Conservation (phyloP, 1,140 invertebrate species). For the Nephila pilipes region DNA sequence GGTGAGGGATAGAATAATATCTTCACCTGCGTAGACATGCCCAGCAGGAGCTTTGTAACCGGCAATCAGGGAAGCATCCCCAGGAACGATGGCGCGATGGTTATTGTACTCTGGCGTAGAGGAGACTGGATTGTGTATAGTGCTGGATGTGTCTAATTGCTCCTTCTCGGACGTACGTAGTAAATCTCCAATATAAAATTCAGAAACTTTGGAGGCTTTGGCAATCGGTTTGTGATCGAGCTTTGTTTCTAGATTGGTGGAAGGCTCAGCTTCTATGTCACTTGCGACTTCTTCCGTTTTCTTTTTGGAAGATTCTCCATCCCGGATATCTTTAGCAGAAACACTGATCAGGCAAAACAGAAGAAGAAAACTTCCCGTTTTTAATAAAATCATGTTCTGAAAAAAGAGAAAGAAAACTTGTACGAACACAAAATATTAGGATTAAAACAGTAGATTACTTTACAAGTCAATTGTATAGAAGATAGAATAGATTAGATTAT, state of each 20-base stretch:
- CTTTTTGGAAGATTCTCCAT: neutral
- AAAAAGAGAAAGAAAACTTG: neutral
- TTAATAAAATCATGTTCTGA: constrained; percentile 15
- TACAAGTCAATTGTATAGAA: neutral
- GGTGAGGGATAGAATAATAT: neutral
- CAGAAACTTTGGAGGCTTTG: constrained; percentile 52
- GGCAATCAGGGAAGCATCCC: neutral
- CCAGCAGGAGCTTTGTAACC: neutral
- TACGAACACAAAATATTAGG: neutral
- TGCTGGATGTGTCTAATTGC: constrained; percentile 12
- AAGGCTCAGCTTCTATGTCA: neutral
- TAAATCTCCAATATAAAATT: constrained; percentile 64
- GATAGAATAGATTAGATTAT: no score
- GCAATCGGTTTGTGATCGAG: neutral
- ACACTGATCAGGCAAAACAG: neutral
- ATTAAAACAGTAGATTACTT: neutral
- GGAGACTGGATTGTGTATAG: neutral
- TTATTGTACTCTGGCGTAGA: constrained; percentile 10
- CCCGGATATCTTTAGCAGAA: neutral
- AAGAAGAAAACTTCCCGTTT: neutral
- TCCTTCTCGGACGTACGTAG: constrained; percentile 29
- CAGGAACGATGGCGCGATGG: neutral
- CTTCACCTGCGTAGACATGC: neutral
- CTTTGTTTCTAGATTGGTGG: neutral
- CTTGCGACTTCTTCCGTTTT: neutral